A percentile compares a stretch with the other conserved stretches of the same genome.
phyloP scores from a whole-genome alignment of 1,140 invertebrate species.

The Lepidurus apus region DNA sequence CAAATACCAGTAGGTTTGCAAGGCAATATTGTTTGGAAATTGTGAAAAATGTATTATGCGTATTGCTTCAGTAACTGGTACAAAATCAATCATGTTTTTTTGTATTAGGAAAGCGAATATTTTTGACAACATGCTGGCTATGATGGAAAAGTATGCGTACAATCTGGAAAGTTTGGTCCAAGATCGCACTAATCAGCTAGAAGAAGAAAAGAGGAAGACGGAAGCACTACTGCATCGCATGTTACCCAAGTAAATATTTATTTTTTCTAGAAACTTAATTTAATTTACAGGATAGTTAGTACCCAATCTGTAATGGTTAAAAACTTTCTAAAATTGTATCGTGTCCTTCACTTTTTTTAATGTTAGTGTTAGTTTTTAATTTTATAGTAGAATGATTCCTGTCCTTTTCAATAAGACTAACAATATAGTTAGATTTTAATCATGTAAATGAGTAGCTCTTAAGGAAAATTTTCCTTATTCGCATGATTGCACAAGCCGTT shows the following conservation, averaged over 20 bases:
- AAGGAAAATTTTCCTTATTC: no score
- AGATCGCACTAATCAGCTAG: slow-evolving; percentile 69
- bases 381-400: no score
- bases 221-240: slow-evolving; percentile 73
- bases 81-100: slow-evolving; percentile 23
- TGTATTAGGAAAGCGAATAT: slow-evolving; percentile 67
- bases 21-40: no score
- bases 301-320: background rate
- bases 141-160: slow-evolving; percentile 81
- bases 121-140: slow-evolving; percentile 78
- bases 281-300: background rate
- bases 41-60: background rate
- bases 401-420: no score
- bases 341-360: no score
- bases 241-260: slow-evolving; percentile 63
- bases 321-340: no score
- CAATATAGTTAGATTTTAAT: no score
- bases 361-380: no score
- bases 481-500: no score
- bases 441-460: no score
- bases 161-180: slow-evolving; percentile 75
- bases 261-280: background rate
- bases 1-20: no score
- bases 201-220: slow-evolving; percentile 76
- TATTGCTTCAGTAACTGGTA: background rate